Evolutionary conservation across 2,888 invertebrate species (phyloP).

Genomic region (Nomada ruficornis): DNA sequence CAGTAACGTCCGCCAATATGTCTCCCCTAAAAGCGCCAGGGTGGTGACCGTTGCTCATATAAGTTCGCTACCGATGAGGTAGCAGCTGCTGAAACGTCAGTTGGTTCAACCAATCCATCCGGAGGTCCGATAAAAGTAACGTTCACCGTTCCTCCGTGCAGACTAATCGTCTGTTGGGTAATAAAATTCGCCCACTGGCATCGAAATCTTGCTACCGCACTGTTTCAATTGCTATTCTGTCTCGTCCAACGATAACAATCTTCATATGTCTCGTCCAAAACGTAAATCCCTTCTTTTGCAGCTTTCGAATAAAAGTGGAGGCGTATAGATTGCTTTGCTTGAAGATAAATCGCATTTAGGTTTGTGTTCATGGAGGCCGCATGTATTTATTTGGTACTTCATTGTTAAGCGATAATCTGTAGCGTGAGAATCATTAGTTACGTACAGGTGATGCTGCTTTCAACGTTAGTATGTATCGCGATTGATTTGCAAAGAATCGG

Average conservation of each 20-base stretch:
- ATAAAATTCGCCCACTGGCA: conserved; percentile 4
- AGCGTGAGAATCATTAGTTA: too few relatives aligned
- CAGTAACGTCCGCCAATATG: conserved; percentile 61
- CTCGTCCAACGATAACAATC: not conserved
- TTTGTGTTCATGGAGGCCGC: too few relatives aligned
- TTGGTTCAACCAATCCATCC: conserved; percentile 55
- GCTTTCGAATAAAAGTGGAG: not conserved
- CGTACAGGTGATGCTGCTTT: too few relatives aligned
- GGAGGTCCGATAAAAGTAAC: conserved; percentile 48
- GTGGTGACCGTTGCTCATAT: conserved; percentile 41
- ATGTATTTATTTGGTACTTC: not conserved
- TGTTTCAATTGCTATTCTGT: not conserved
- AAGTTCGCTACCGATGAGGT: conserved; percentile 34
- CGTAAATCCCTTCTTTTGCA: not conserved
- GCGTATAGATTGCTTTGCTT: not conserved
- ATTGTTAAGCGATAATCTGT: not conserved
- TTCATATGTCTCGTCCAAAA: too few relatives aligned
- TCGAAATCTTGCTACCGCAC: not conserved
- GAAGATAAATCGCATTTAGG: not conserved
- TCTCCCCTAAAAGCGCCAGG: conserved; percentile 49
- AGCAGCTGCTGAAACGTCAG: conserved; percentile 66
- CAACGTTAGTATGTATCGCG: too few relatives aligned
- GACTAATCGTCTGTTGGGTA: conserved; percentile 10
- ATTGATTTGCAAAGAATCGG: too few relatives aligned
- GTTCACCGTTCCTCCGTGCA: conserved; percentile 18